phyloP scores from a whole-genome alignment of 30 jellyfish, hydroid and myxozoan species.

The Nemopilema nomurai region DNA sequence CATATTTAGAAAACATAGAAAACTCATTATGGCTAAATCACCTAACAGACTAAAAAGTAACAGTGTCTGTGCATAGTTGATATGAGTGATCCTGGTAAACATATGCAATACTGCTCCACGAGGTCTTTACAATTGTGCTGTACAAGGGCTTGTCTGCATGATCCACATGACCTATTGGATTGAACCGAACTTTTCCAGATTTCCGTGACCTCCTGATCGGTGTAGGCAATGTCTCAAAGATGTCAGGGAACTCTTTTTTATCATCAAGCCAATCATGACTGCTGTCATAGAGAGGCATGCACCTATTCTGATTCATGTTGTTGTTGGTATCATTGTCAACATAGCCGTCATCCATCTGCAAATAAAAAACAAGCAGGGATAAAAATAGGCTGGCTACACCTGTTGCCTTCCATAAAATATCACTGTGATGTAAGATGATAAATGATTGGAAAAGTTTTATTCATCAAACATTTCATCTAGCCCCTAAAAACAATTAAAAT shows the following conservation, averaged over 20 bases:
- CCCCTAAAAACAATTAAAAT: too few species aligned
- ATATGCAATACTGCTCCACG: slow-evolving; percentile 60
- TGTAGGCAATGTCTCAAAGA: slow-evolving; percentile 58
- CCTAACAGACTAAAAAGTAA: not conserved
- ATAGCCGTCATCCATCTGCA: slow-evolving; percentile 15
- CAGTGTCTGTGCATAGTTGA: not conserved
- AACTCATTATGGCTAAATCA: not conserved
- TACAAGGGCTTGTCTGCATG: slow-evolving; percentile 53
- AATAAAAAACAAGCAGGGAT: not conserved
- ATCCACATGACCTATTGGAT: not conserved
- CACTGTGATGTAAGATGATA: too few species aligned
- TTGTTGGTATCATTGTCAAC: not conserved
- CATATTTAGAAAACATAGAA: not conserved
- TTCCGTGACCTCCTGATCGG: slow-evolving; percentile 53
- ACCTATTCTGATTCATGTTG: slow-evolving; percentile 19
- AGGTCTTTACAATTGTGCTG: slow-evolving; percentile 76
- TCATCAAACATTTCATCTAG: too few species aligned
- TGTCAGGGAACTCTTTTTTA: slow-evolving; percentile 66
- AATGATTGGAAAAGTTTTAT: too few species aligned
- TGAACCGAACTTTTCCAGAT: slow-evolving; percentile 27
- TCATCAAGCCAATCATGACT: slow-evolving; percentile 51
- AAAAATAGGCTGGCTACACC: not conserved
- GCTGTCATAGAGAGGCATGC: not conserved
- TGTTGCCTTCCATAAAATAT: too few species aligned
- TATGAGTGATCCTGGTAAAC: slow-evolving; percentile 30